Base-by-base conservation (phyloP, 2,113 vertebrate genomes). In the Falco punctatus region DNA sequence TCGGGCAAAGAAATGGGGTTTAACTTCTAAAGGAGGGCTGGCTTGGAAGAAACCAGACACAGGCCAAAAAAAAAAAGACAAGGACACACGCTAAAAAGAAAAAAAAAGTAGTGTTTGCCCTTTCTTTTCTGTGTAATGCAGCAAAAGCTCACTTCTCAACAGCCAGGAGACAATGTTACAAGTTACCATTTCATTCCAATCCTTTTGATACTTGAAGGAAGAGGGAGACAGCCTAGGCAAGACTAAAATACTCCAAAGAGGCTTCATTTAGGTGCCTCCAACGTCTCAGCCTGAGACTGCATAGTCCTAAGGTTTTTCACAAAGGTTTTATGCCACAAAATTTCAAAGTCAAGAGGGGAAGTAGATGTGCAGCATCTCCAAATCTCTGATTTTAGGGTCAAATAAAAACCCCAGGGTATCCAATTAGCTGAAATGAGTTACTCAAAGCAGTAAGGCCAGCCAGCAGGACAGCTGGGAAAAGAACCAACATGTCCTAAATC, bases 401-500 rank as follows among this genome's bases (percentile, higher is more conserved):
- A 85, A 95, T 73, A 95, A 93, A 94, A 95, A 82, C 93, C 51
- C 84, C 90, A 94, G 85, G 78, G 23, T 85, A 90, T 33, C 90
- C 81, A 95, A 96, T 96, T 95, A 97, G 86, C 40, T 64, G 52
- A 94, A 95, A 94, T 75, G 24, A 94, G 65, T 87, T 94, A 89
- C 73, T 79, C 44, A 84, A 81, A 77, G 86, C 91, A 94, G 42
- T 65, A 93, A 94, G 77, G 35, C 44, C 83, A 96, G 92, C 57
- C 94, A 94, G 95, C 94, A 92, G 91, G 96, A 92, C 86, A 95
- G 77, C 91, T 95, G 70, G 91, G 84, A 92, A 89, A 86, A 92
- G 80, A 86, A 94, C 82, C 73, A 89, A 93, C 15, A 58, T 72
- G 80, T 72, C 92, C 91, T 89, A 94, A 96, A 97, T 95, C 90